Evolutionary conservation across 2,797 vertebrate genomes (phyloP).

Genomic region (Tenualosa thibaudeaui): DNA sequence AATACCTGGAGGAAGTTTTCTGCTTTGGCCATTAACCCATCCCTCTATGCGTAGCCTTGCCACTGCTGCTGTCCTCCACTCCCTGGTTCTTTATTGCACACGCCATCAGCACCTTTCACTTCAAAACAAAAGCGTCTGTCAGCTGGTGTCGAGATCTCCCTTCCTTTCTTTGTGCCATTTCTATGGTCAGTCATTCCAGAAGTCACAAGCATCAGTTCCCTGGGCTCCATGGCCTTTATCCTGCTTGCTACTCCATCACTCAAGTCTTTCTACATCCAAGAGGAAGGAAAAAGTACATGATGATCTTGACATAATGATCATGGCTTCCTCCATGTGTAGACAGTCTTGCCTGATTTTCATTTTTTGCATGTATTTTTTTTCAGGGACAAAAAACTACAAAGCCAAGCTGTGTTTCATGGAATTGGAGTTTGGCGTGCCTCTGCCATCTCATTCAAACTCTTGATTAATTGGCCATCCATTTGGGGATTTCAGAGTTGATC

Average conservation of each 20-base stretch:
- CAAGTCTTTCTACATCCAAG: neutral
- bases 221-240: neutral
- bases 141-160: neutral
- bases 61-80: neutral
- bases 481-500: neutral
- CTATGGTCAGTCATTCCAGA: neutral
- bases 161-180: neutral
- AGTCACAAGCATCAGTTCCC: neutral
- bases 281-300: neutral
- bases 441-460: neutral
- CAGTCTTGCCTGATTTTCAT: neutral
- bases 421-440: neutral
- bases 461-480: neutral
- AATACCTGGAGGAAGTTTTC: neutral
- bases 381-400: neutral
- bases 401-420: neutral
- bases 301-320: neutral
- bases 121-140: neutral
- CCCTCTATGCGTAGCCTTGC: neutral
- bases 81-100: neutral
- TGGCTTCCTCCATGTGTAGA: neutral
- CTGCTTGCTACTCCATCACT: neutral
- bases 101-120: neutral
- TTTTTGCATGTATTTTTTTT: neutral
- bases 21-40: neutral